A percentile compares a stretch with the other conserved stretches of the same genome.
These are phyloP conservation scores for Castor canadensis DNA, from an alignment of 2,113 vertebrate species.

Conservation along the genomic window DNA sequence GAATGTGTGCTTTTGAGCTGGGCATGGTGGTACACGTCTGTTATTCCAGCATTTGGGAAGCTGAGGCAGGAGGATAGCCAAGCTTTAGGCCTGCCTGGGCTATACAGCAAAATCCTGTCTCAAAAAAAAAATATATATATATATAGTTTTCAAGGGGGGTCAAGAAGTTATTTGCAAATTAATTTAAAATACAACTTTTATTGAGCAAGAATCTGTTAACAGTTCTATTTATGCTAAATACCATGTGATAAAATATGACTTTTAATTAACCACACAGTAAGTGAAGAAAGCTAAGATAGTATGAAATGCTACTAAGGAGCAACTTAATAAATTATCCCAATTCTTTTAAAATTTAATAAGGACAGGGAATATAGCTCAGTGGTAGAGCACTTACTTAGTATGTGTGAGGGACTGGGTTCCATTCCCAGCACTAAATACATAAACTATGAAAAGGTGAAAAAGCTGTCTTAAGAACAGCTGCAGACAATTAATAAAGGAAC, in stretches of 20 bases:
- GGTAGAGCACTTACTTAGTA: neutral
- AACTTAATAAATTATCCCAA: neutral
- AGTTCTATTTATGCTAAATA: too few species aligned
- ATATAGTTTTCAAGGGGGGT: too few species aligned
- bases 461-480: neutral
- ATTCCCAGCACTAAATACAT: neutral
- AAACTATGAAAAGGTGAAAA: too few species aligned
- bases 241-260: neutral
- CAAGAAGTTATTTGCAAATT: neutral
- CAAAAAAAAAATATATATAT: too few species aligned
- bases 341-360: neutral
- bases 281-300: neutral
- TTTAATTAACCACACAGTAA: neutral
- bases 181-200: slow-evolving; percentile 22
- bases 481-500: neutral
- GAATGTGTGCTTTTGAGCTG: neutral
- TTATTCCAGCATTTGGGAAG: too few species aligned
- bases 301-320: neutral
- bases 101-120: too few species aligned
- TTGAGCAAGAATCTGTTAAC: neutral
- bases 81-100: too few species aligned
- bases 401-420: neutral
- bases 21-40: too few species aligned
- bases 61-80: too few species aligned
- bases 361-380: neutral